Evolutionary conservation across 2,113 vertebrate genomes (phyloP).

Genomic region (Perca flavescens): DNA sequence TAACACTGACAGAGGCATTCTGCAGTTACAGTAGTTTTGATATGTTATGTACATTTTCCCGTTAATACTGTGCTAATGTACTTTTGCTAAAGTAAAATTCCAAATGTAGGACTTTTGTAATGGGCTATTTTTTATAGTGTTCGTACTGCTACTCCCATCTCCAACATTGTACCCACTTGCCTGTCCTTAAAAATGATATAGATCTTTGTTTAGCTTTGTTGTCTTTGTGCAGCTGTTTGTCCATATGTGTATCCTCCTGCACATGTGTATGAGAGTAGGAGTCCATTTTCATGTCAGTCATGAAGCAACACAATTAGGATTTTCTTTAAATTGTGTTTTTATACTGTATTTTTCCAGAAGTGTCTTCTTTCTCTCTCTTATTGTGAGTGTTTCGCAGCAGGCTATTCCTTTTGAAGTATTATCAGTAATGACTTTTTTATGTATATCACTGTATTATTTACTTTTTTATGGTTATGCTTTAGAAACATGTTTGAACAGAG

Average conservation of each 20-base stretch:
- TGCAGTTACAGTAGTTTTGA: background rate
- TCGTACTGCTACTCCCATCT: background rate
- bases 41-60: too few relatives aligned
- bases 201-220: background rate
- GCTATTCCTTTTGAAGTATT: background rate
- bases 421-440: background rate
- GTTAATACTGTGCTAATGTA: background rate
- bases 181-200: background rate
- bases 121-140: background rate
- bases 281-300: background rate
- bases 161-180: background rate
- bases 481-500: background rate
- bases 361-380: background rate
- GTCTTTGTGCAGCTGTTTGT: background rate
- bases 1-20: background rate
- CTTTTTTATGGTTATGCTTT: background rate
- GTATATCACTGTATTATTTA: background rate
- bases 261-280: background rate
- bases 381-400: background rate
- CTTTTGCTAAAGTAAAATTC: background rate
- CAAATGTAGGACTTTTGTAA: background rate
- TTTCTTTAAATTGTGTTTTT: background rate
- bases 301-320: background rate
- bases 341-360: background rate
- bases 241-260: background rate